A percentile compares a stretch with the other conserved stretches of the same genome.
Conservation (phyloP, 2,113 vertebrate genomes). For the Lepus americanus region DNA sequence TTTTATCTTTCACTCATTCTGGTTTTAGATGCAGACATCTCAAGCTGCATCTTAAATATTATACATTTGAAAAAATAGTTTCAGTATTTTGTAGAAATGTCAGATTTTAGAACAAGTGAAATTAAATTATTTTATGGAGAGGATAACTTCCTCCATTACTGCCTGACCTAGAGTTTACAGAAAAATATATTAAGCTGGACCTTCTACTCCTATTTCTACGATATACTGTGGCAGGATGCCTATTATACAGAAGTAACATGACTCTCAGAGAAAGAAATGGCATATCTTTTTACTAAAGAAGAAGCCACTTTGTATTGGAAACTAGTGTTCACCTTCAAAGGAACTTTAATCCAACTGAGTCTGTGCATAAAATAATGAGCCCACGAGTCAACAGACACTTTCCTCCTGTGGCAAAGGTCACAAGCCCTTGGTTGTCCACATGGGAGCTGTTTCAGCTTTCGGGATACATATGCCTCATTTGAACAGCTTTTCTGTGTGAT, state of each 20-base stretch:
- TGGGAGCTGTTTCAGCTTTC: neutral
- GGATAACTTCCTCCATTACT: neutral
- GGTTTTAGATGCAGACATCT: no score
- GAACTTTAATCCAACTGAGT: slow-evolving; percentile 35
- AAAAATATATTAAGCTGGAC: slow-evolving; percentile 1
- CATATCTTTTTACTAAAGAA: neutral
- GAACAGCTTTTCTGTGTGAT: slow-evolving; percentile 43
- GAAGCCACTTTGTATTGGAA: neutral
- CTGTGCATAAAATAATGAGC: slow-evolving; percentile 56
- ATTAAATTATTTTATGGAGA: neutral
- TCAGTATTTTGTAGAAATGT: neutral
- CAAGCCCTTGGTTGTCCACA: slow-evolving; percentile 5
- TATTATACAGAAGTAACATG: neutral
- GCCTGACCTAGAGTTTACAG: neutral
- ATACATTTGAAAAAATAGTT: neutral
- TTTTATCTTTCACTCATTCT: no score
- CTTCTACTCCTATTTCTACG: neutral
- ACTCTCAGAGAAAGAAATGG: neutral
- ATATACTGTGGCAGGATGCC: neutral
- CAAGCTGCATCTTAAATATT: no score
- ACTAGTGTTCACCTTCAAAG: slow-evolving; percentile 4
- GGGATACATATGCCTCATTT: neutral
- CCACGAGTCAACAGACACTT: slow-evolving; percentile 37
- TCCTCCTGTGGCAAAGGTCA: slow-evolving; percentile 58
- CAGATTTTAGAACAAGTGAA: neutral